phyloP scores from a whole-genome alignment of 2,797 vertebrate genomes.

The Nannoperca australis region DNA sequence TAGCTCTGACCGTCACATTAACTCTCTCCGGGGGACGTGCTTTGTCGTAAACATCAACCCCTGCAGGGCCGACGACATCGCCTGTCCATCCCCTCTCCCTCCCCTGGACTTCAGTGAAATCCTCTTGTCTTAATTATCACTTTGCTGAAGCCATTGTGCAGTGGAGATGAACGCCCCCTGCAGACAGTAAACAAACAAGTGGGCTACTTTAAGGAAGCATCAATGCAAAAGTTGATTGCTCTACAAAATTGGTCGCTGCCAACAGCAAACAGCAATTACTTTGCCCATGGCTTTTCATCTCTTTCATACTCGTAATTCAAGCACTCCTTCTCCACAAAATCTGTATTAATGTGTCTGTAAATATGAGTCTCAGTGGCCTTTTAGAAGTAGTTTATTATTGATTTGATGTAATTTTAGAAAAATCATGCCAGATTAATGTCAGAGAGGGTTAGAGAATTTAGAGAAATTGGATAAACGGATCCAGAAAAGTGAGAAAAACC shows the following conservation, averaged over 20 bases:
- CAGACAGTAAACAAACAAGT: slow-evolving; percentile 73
- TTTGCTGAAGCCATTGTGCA: slow-evolving; percentile 58
- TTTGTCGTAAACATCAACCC: slow-evolving; percentile 59
- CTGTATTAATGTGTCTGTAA: slow-evolving; percentile 26
- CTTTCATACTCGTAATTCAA: slow-evolving; percentile 46
- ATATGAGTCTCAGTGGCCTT: not conserved
- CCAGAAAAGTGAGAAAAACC: slow-evolving; percentile 26
- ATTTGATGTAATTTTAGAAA: slow-evolving; percentile 18
- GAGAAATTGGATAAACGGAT: slow-evolving; percentile 25
- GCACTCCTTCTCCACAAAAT: slow-evolving; percentile 13
- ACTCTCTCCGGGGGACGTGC: slow-evolving; percentile 40
- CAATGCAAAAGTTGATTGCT: slow-evolving; percentile 59
- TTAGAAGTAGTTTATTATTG: slow-evolving; percentile 5
- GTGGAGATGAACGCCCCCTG: slow-evolving; percentile 59
- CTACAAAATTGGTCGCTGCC: slow-evolving; percentile 48
- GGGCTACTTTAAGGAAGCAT: slow-evolving; percentile 53
- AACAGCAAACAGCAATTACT: slow-evolving; percentile 74
- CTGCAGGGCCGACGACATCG: slow-evolving; percentile 54
- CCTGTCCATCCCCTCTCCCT: slow-evolving; percentile 38
- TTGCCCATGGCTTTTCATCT: slow-evolving; percentile 26
- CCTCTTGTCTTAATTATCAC: slow-evolving; percentile 62
- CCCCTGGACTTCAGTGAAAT: slow-evolving; percentile 41
- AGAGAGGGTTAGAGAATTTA: not conserved
- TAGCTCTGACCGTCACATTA: slow-evolving; percentile 52
- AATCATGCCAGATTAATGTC: not conserved